Evolutionary conservation across 2,888 invertebrate species (phyloP).

Genomic region (Orchesellides sinensis): DNA sequence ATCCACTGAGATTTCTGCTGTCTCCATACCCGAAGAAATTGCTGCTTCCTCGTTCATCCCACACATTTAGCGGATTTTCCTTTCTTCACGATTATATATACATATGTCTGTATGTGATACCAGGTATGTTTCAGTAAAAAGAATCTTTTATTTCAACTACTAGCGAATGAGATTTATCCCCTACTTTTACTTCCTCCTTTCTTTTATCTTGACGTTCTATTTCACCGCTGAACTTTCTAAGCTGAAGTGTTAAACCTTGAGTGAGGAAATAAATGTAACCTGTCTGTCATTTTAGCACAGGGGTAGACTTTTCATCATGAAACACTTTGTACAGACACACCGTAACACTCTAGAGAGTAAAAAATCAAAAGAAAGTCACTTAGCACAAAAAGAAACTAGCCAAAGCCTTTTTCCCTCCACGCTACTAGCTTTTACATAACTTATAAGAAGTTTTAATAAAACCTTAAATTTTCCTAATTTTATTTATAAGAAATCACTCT

Average conservation of each 20-base stretch:
- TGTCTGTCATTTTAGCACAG: constrained; percentile 62
- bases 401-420: no score
- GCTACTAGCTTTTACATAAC: no score
- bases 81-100: no score
- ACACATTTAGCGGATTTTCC: constrained; percentile 71
- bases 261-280: constrained; percentile 46
- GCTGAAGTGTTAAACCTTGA: not conserved
- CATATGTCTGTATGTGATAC: no score
- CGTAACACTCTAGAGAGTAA: no score
- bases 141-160: not conserved
- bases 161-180: not conserved
- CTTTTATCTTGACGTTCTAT: constrained; percentile 21
- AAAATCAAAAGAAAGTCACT: no score
- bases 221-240: constrained; percentile 11
- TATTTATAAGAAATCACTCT: no score
- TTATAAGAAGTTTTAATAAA: no score
- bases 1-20: constrained; percentile 69
- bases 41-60: constrained; percentile 74
- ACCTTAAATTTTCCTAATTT: no score
- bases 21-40: constrained; percentile 74
- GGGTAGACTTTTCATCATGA: constrained; percentile 16
- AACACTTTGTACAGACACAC: not conserved
- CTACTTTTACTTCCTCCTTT: not conserved
- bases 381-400: no score
- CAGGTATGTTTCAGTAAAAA: not conserved